Base-by-base conservation (phyloP, 2,797 vertebrate species). In the Ctenopoma multispine region DNA sequence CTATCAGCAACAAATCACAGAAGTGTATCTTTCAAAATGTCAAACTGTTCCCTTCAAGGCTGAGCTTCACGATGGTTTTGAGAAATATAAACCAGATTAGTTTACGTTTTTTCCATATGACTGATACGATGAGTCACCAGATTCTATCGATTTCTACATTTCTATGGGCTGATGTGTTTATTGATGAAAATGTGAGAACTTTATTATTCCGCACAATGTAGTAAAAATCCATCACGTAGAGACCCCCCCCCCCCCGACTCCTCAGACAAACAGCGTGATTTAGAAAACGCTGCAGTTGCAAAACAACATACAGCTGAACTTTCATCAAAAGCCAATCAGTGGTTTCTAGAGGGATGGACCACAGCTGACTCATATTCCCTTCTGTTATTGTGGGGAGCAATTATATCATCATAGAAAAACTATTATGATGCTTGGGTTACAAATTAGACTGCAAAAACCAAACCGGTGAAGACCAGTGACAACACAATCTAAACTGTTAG, bases 291-390 rank as follows among this genome's bases (percentile, higher is more conserved):
- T 63, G 55, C 55, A 55, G 66, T 65, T 62, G 73, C 49, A 58
- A 54, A 79, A 80, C 43, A 77, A 43, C 44, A 67, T 57, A 54
- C 34, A 69, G 12, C 36, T 75, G 49, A 77, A 61, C 70, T 77
- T 77, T 87, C 77, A 86, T 73, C 76, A 56, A 77, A 72, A 77
- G 65, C 74, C 68, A 83, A 69, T 81, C 72, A 66, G 59, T 55
- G 79, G 73, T 74, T 85, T 87, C 72, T 71, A 21, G 15, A 69
- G 77, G 67, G 63, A 55, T 6, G 49, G 70, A 79, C 79, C 58
- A 23, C 75, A 82, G 79, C 70, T 75, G 76, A 87, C 71, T 88
- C 68, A 67, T 79, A 74, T 77, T 79, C 60, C 58, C 47, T 73
- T 85, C 82, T 82, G 68, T 79, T 74, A 77, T 65, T 79, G 53